phyloP scores from a whole-genome alignment of 2,888 invertebrate species.

The Ornithoptera priamus region DNA sequence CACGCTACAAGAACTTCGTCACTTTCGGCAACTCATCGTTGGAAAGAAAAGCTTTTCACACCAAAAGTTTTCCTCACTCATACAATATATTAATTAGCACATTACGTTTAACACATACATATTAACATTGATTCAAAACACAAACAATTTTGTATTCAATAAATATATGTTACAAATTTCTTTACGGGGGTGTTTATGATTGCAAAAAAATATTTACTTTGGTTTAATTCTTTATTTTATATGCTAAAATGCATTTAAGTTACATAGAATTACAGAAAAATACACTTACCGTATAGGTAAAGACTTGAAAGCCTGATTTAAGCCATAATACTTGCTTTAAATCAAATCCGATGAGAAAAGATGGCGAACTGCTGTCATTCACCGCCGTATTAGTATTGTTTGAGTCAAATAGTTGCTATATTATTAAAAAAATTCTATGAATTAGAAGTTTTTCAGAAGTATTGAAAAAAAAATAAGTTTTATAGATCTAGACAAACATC shows the following conservation, averaged over 20 bases:
- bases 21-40: conserved; percentile 46
- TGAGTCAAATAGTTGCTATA: no score
- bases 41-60: conserved; percentile 32
- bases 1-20: conserved; percentile 52
- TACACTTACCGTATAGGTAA: background rate
- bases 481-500: no score
- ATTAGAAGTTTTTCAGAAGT: no score
- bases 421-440: no score
- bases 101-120: background rate
- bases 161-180: no score
- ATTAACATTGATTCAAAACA: background rate
- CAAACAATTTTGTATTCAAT: background rate
- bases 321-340: no score
- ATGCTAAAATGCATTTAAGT: background rate
- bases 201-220: no score
- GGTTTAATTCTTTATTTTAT: background rate
- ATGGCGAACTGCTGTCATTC: no score
- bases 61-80: conserved; percentile 9
- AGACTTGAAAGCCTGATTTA: background rate
- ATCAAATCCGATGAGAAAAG: no score
- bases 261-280: background rate
- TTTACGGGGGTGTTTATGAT: no score
- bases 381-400: no score
- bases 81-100: background rate
- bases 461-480: no score